phyloP scores from a whole-genome alignment of 2,888 invertebrate species.

The Machimus atricapillus region DNA sequence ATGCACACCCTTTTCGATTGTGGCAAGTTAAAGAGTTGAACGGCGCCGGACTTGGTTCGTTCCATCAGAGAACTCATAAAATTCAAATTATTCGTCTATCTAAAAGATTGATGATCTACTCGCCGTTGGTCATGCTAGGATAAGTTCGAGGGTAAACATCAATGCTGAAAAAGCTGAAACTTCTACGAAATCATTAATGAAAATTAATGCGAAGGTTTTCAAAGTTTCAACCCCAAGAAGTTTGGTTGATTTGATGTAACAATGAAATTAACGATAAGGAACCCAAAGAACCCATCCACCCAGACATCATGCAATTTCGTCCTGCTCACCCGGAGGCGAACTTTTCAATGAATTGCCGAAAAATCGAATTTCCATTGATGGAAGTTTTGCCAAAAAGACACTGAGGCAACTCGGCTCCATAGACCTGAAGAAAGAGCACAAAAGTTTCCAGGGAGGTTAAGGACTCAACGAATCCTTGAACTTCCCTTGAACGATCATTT shows the following conservation, averaged over 20 bases:
- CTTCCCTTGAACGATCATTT: conserved; percentile 4
- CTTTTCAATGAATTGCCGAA: conserved; percentile 31
- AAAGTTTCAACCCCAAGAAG: background rate
- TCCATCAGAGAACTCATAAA: background rate
- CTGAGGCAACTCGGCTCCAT: background rate
- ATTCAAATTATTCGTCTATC: background rate
- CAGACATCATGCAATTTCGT: background rate
- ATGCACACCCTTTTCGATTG: background rate
- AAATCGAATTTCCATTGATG: conserved; percentile 32
- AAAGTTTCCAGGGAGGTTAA: conserved; percentile 1
- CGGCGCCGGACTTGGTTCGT: background rate
- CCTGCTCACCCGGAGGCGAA: background rate
- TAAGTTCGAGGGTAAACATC: background rate
- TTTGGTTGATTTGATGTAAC: background rate
- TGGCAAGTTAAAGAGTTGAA: background rate
- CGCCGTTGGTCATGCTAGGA: background rate
- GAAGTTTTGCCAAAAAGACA: background rate
- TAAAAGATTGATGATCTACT: background rate
- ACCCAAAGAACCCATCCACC: background rate
- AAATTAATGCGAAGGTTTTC: background rate
- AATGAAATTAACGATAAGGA: background rate
- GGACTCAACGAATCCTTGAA: conserved; percentile 7
- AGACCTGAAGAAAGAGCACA: background rate
- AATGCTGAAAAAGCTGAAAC: background rate
- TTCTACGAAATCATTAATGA: background rate